phyloP scores from a whole-genome alignment of 2,113 vertebrate species.

The Numida meleagris region DNA sequence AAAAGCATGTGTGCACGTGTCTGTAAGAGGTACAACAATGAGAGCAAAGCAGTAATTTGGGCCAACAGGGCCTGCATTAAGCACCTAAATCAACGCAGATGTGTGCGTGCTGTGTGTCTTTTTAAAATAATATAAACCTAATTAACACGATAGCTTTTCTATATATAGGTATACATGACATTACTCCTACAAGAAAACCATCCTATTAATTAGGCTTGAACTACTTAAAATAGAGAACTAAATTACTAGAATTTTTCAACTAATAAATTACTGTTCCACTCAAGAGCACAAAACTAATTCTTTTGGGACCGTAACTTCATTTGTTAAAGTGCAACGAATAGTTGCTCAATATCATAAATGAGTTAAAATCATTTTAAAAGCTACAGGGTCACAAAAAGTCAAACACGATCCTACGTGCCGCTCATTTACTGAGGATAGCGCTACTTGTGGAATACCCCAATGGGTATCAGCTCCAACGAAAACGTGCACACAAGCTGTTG shows the following conservation, averaged over 20 bases:
- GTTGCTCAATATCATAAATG: slow-evolving; percentile 30
- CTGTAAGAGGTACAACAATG: not conserved
- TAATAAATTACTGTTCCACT: slow-evolving; percentile 60
- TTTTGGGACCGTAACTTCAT: slow-evolving; percentile 49
- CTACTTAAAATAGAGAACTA: slow-evolving; percentile 58
- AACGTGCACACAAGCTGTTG: not conserved
- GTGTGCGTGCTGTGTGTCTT: not conserved
- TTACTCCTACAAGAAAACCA: slow-evolving; percentile 19
- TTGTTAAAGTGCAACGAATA: slow-evolving; percentile 9
- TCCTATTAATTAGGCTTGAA: slow-evolving; percentile 61
- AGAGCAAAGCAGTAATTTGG: slow-evolving; percentile 22
- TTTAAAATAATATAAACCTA: slow-evolving; percentile 53
- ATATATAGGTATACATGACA: slow-evolving; percentile 38
- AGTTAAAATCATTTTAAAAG: slow-evolving; percentile 39
- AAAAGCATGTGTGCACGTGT: not conserved
- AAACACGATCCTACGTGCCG: not conserved
- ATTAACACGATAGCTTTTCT: slow-evolving; percentile 48
- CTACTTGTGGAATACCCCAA: not conserved
- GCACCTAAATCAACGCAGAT: not conserved
- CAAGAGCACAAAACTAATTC: slow-evolving; percentile 18
- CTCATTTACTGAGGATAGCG: not conserved
- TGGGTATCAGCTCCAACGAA: not conserved
- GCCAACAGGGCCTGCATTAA: not conserved
- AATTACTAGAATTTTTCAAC: slow-evolving; percentile 32
- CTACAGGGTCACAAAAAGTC: slow-evolving; percentile 4